Conservation (phyloP, 2,797 vertebrate species). For the Scyliorhinus canicula region DNA sequence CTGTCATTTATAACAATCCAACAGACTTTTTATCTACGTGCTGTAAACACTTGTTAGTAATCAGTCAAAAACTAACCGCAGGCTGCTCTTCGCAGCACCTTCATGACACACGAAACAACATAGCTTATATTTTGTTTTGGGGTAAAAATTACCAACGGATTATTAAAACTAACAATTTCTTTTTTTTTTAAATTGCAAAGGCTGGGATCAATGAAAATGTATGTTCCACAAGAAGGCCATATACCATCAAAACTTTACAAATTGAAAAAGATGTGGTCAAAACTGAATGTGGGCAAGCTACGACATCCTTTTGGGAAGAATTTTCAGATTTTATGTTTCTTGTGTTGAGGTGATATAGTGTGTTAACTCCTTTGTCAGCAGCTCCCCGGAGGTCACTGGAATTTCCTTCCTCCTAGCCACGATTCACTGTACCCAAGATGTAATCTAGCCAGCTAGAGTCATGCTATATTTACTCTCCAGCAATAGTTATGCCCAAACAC, state of each 20-base stretch:
- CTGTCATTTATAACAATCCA: constrained; percentile 24
- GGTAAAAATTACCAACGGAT: background rate
- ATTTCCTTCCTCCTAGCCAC: constrained; percentile 20
- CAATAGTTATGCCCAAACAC: background rate
- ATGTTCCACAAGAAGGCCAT: background rate
- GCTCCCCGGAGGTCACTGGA: background rate
- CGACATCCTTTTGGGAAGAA: background rate
- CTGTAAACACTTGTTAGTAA: constrained; percentile 12
- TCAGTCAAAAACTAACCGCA: background rate
- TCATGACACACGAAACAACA: background rate
- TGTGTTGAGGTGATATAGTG: constrained; percentile 9
- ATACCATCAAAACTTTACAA: background rate
- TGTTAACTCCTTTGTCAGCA: constrained; percentile 23
- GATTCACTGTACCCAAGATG: constrained; percentile 27
- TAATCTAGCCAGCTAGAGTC: constrained; percentile 25
- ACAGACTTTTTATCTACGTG: constrained; percentile 12
- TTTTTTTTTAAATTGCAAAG: no score
- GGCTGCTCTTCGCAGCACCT: background rate
- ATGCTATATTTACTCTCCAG: constrained; percentile 22
- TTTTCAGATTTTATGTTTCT: background rate
- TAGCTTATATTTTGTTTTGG: background rate
- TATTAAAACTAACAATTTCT: background rate
- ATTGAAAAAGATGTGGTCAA: background rate
- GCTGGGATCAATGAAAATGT: background rate
- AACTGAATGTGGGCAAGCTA: background rate